Percentiles rank a stretch among this genome's conserved stretches.
These are phyloP conservation scores for Tyrannus savana DNA, from an alignment of 2,113 vertebrate species.

Conservation along the genomic window DNA sequence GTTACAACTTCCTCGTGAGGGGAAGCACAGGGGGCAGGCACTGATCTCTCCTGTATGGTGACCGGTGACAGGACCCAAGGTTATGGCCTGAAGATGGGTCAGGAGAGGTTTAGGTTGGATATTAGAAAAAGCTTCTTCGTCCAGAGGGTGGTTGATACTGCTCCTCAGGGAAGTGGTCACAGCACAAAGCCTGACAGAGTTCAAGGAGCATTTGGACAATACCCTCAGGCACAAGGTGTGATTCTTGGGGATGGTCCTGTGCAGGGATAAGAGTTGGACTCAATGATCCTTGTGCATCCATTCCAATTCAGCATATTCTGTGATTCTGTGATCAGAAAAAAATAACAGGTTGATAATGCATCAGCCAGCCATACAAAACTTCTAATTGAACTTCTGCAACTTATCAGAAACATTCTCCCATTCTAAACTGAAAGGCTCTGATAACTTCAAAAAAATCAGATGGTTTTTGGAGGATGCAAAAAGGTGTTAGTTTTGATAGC, in stretches of 20 bases:
- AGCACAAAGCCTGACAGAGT: background rate
- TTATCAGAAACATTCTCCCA: background rate
- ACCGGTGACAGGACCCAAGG: background rate
- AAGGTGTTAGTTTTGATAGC: rapidly evolving
- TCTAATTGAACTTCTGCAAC: background rate
- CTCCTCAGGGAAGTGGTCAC: background rate
- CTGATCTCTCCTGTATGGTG: background rate
- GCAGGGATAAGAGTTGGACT: background rate
- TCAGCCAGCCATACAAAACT: background rate
- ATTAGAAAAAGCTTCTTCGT: background rate
- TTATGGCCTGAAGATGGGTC: background rate
- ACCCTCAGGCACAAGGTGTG: background rate
- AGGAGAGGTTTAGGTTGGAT: background rate
- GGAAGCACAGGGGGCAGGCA: background rate
- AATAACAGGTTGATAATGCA: background rate
- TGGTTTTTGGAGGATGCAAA: background rate
- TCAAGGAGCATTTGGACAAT: background rate
- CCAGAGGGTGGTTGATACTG: background rate
- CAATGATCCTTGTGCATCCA: background rate
- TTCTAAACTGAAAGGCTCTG: background rate
- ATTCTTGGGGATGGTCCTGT: background rate
- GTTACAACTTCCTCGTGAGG: background rate
- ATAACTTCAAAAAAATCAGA: background rate
- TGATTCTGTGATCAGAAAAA: background rate
- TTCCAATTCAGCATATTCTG: background rate